These are phyloP conservation scores for Watsonalla binaria DNA, from an alignment of 2,888 invertebrate species.

Conservation along the genomic window DNA sequence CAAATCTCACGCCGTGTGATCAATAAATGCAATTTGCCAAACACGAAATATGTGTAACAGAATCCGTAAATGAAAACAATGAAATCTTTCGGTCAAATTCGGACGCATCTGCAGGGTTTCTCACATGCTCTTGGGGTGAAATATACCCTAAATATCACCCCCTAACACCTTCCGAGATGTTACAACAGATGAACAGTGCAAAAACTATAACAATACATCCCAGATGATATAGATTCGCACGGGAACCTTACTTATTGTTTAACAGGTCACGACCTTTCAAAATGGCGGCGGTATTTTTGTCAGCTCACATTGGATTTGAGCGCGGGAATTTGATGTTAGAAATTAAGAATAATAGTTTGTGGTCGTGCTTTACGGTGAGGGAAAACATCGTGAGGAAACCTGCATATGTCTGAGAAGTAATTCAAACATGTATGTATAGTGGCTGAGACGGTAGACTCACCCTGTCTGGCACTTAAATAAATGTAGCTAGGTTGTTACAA, in stretches of 20 bases:
- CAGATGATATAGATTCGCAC: slow-evolving; percentile 66
- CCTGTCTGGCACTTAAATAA: too few species aligned
- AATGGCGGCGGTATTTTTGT: slow-evolving; percentile 18
- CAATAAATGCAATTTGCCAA: background rate
- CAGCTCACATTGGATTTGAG: background rate
- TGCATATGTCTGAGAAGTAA: too few species aligned
- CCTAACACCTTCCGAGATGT: slow-evolving; percentile 14
- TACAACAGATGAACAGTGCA: slow-evolving; percentile 43
- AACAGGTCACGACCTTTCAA: slow-evolving; percentile 48
- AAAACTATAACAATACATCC: slow-evolving; percentile 58
- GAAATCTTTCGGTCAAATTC: background rate
- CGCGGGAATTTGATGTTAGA: too few species aligned
- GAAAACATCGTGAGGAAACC: too few species aligned
- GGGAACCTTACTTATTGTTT: slow-evolving; percentile 36
- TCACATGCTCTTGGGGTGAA: background rate
- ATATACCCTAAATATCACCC: slow-evolving; percentile 15
- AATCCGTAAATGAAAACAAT: background rate
- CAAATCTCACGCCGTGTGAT: background rate
- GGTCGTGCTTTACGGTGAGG: too few species aligned
- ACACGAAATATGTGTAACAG: background rate
- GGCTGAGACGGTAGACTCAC: too few species aligned
- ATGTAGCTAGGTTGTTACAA: too few species aligned
- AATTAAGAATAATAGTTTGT: too few species aligned
- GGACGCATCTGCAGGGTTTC: background rate
- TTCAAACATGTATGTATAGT: too few species aligned